Conservation (phyloP, 2,113 vertebrate genomes). For the Accipiter virgatus region DNA sequence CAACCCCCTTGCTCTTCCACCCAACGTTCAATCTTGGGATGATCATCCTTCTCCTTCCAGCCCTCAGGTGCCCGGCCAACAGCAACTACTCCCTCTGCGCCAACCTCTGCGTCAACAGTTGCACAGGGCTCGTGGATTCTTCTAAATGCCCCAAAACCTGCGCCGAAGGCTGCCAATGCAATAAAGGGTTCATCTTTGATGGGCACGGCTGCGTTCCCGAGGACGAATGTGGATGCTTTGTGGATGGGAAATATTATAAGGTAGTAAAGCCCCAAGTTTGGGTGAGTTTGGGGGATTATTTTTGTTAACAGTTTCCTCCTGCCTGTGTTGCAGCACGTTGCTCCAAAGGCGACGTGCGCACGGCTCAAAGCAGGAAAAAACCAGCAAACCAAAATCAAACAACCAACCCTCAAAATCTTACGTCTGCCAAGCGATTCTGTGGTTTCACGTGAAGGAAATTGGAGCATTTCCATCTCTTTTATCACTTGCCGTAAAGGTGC, state of each 20-base stretch:
- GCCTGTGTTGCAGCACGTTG: fast-evolving
- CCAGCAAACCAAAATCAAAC: too few species aligned
- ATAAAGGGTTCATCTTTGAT: conserved; percentile 65
- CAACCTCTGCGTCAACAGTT: conserved; percentile 67
- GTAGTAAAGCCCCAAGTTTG: fast-evolving
- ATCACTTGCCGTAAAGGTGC: too few species aligned
- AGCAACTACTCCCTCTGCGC: conserved; percentile 80
- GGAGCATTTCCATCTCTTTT: neutral
- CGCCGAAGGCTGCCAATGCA: conserved; percentile 80
- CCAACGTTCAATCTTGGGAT: neutral
- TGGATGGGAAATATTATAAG: conserved; percentile 68
- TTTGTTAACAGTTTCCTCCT: neutral
- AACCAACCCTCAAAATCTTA: neutral
- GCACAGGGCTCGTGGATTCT: conserved; percentile 53
- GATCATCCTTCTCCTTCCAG: neutral
- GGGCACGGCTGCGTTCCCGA: conserved; percentile 69
- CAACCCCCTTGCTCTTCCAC: neutral
- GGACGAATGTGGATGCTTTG: conserved; percentile 78
- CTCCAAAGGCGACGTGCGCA: neutral
- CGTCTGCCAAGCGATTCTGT: neutral
- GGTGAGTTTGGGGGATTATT: too few species aligned
- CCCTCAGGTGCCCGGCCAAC: conserved; percentile 68
- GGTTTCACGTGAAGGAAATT: neutral
- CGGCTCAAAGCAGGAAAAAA: neutral
- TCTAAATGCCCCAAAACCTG: conserved; percentile 59